Evolutionary conservation across 2,888 invertebrate genomes (phyloP).

Genomic region (Bruchidius siliquastri): DNA sequence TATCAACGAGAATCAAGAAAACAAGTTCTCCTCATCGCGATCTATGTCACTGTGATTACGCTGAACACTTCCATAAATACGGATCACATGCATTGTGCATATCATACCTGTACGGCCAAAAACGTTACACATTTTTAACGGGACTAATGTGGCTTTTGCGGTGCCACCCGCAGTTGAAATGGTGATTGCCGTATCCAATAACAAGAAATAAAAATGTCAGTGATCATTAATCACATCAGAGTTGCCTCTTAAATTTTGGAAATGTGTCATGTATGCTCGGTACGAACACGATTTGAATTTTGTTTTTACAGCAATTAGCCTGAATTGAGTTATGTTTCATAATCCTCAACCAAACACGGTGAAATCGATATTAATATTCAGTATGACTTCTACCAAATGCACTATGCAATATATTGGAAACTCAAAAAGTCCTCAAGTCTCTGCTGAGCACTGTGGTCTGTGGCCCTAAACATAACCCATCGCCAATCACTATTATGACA

Average conservation of each 20-base stretch:
- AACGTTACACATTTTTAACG: neutral
- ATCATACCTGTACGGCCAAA: neutral
- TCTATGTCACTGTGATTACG: neutral
- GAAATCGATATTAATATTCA: too few relatives aligned
- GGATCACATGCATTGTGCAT: neutral
- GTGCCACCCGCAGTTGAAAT: neutral
- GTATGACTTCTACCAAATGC: too few relatives aligned
- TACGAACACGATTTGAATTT: neutral
- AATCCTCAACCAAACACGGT: neutral
- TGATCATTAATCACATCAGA: neutral
- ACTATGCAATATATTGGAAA: too few relatives aligned
- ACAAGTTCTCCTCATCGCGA: neutral
- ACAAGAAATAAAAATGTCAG: neutral
- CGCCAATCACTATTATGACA: too few relatives aligned
- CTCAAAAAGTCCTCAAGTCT: too few relatives aligned
- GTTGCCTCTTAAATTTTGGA: neutral
- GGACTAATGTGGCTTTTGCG: neutral
- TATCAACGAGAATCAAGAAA: neutral
- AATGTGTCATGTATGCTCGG: neutral
- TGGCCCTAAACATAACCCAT: too few relatives aligned
- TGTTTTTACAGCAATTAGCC: neutral
- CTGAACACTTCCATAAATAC: neutral
- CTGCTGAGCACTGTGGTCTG: too few relatives aligned
- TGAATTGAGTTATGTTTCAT: neutral
- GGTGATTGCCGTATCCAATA: neutral